Base-by-base conservation (phyloP, 2,888 invertebrate genomes). In the Agonopterix alstromeriana region DNA sequence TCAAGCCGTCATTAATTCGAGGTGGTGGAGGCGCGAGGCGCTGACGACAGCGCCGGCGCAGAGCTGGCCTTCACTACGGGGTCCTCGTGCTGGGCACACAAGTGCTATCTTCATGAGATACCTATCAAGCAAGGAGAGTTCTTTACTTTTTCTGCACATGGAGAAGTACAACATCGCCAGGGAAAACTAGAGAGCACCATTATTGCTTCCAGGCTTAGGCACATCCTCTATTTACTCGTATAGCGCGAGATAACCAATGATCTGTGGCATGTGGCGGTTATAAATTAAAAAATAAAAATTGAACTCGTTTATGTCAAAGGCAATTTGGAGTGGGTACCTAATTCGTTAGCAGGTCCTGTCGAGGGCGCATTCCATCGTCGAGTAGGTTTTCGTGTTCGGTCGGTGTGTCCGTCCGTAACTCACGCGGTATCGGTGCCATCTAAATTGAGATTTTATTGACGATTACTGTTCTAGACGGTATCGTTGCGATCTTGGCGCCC, bases 361-460 rank as follows among this genome's bases (percentile, higher is more conserved):
- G 73, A 64, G 65, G 75, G 70, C 80, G 67, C 87, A 88, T 88
- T 88, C 88, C 87, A 66, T 60, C 67, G 82, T 72, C 80, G 80
- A 88, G 88, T 87, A 88, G 85, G 84, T 87, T 88, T 88, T 82
- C 88, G 82, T 88, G 88, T 88, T 83, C 78, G 66, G 67, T 59
- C 73, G 61, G 72, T 64, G 74, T 70, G 82, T 72, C 79, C 79
- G 86, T 79, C 83, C 86, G 86, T 88, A 88, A 85, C 82, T 88
- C 88, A 88, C 80, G 53, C 71, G 74, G 70, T 88, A 88, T 88
- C 88, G 82, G 73, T 79, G 76, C 87, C 83, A 88, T 88, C 88
- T 88, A 85, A 86, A 87, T 85, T 85, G 87, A 88, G 87, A 88
- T 87, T 87, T 88, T 87, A 88, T 87, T 86, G 87, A 79, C 86